Evolutionary conservation across 1,140 invertebrate species (phyloP), one percentile per base, ranked within the genome.

Genomic region (Nixonia krombeini): DNA sequence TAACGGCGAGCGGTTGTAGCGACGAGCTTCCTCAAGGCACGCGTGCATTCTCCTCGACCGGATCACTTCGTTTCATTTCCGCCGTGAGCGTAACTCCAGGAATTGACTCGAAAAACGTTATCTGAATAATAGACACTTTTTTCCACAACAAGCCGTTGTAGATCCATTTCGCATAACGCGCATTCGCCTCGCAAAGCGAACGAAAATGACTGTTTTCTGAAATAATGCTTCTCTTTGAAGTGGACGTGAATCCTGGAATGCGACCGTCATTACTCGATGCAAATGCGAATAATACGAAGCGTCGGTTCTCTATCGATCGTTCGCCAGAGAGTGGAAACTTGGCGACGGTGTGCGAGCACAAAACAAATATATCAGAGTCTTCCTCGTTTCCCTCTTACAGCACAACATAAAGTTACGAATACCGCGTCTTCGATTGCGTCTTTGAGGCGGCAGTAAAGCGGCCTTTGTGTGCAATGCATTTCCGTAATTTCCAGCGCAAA

Each of bases 291-390:
- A 49, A 53, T 63, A 44, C 42, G 28, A 42, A 42, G 31, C 37
- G 28, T 33, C 47, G 26, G 42, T 26, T 41, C 35, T 33, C 29
- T 63, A 55, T 63, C 35, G 59, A 63, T 61, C 57, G 46, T 59
- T 59, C 40, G 47, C 46, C 37, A 44, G 37, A 51, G 47, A 51
- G 28, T 25, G 31, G 41, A 56, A 64, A 56, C 61, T 56, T 64
- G 44, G 58, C 40, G 47, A 18, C 46, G 49, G 23, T 8, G 25
- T 58, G 50, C 45, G 41, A 47, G 53, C 44, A 29, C 62, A 57
- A 65, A 65, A 65, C 62, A 57, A 65, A 65, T 65, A 65, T 58
- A 65, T 65, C 61, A 65, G 21, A 37, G 45, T 56, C 42, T 50
- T 50, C 40, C 31, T 17, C 42, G 42, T 41, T 62, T 52, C 58